A percentile compares a stretch with the other conserved stretches of the same genome.
phyloP scores from a whole-genome alignment of 2,888 invertebrate genomes.

The Polydrusus tereticollis region DNA sequence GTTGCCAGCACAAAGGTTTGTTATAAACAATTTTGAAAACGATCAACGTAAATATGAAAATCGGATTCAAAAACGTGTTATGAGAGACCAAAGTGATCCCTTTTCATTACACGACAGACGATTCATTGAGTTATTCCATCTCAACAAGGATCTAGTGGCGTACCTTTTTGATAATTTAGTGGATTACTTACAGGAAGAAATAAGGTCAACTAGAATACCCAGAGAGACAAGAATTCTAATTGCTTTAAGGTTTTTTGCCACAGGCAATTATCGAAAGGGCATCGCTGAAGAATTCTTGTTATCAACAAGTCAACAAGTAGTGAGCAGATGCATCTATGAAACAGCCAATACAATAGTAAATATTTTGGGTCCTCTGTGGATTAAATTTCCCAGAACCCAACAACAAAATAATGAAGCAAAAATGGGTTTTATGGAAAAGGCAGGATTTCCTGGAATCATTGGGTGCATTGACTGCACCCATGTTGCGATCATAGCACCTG shows the following conservation, averaged over 20 bases:
- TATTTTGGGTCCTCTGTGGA: not conserved
- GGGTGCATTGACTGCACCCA: slow-evolving; percentile 8
- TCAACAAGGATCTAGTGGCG: slow-evolving; percentile 5
- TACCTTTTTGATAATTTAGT: not conserved
- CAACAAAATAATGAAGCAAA: no score
- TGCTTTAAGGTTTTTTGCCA: slow-evolving; percentile 12
- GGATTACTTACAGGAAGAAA: not conserved
- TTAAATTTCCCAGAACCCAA: no score
- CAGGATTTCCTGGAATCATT: no score
- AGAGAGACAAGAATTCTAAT: not conserved
- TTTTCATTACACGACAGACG: not conserved
- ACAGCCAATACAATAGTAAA: not conserved
- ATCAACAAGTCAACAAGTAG: slow-evolving; percentile 6
- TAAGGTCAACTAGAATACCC: not conserved
- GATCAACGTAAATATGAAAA: no score
- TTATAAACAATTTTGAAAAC: no score
- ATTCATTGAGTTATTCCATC: slow-evolving; percentile 5
- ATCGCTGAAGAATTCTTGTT: slow-evolving; percentile 10
- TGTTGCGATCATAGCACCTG: not conserved
- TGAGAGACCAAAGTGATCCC: not conserved
- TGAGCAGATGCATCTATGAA: slow-evolving; percentile 5
- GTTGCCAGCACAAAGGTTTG: no score
- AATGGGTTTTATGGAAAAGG: no score
- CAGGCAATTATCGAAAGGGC: slow-evolving; percentile 19
- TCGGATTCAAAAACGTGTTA: no score